These are phyloP conservation scores for Hiodon tergisus DNA, from an alignment of 2,113 vertebrate species.

Conservation along the genomic window DNA sequence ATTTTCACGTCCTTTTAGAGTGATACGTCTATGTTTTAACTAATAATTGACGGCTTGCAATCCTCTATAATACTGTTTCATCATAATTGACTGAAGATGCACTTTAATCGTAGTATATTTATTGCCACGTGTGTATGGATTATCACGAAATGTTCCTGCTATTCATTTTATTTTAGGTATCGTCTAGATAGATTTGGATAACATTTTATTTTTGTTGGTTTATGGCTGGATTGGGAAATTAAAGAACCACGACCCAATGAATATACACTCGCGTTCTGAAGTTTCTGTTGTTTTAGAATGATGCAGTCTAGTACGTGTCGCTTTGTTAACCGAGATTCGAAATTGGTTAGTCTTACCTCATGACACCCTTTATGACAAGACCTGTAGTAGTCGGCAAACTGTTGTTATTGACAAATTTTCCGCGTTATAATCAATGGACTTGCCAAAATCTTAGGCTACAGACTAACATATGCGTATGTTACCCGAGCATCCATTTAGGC, in stretches of 20 bases:
- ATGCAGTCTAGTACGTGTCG: no score
- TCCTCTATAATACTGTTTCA: background rate
- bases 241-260: no score
- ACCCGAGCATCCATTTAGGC: no score
- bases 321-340: no score
- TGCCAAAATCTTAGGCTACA: no score
- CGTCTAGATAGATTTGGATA: background rate
- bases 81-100: background rate
- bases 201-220: background rate
- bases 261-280: background rate
- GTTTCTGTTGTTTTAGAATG: background rate
- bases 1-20: background rate
- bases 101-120: background rate
- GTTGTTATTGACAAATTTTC: no score
- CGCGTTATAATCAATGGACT: no score
- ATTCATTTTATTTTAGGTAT: background rate
- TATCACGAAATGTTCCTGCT: background rate
- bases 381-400: background rate
- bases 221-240: no score
- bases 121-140: conserved; percentile 9
- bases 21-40: background rate
- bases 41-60: background rate
- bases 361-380: background rate
- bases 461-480: no score
- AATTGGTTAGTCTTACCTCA: no score